Evolutionary conservation across 2,888 invertebrate species (phyloP), one percentile per base, ranked within the genome.

Genomic region (Agrotis ipsilon): DNA sequence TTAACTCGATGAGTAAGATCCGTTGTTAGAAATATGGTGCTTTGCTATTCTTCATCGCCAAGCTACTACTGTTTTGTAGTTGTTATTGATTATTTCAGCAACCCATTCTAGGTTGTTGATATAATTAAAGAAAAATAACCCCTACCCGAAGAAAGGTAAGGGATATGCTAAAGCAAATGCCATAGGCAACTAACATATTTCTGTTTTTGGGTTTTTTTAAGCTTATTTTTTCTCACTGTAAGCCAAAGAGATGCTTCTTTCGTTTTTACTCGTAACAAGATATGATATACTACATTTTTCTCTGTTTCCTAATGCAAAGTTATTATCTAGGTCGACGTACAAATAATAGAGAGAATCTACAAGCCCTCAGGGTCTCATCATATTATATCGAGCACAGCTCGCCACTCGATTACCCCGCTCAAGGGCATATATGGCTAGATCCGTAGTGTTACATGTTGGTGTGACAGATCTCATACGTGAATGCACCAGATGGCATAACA

Each of bases 391-490:
- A 79, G 68, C 63, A 60, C 60, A 14, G 46, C 43, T 74, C 18
- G 54, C 51, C 76, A 74, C 63, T 79, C 68, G 59, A 79, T 73
- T 77, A 78, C 62, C 27, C 43, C 48, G 63, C 80, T 51, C 55
- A 63, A 68, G 68, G 74, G 68, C 77, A 60, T 52, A 55, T 49
- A 55, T 49, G 54, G 48, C 54, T 51, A 13, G 24, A 52, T 52
- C 63, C 39, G 1, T 9, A 60, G 19, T 39, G 52, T 57, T 55
- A 73, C 59, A 48, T 49, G 43, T 46, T 16, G 54, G 43, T 63
- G 79, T 63, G 62, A 68, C 49, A 67, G 46, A 21, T 45, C 59
- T 45, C 27, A 64, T 51, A 64, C 51, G 32, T 59, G 77, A 58
- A 54, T 79, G 62, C 68, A 78, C 39, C 60, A 21, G 19, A 54